A percentile compares a stretch with the other conserved stretches of the same genome.
Evolutionary conservation across 2,797 vertebrate species (phyloP).

Genomic region (Scolopax bukidnonensis): DNA sequence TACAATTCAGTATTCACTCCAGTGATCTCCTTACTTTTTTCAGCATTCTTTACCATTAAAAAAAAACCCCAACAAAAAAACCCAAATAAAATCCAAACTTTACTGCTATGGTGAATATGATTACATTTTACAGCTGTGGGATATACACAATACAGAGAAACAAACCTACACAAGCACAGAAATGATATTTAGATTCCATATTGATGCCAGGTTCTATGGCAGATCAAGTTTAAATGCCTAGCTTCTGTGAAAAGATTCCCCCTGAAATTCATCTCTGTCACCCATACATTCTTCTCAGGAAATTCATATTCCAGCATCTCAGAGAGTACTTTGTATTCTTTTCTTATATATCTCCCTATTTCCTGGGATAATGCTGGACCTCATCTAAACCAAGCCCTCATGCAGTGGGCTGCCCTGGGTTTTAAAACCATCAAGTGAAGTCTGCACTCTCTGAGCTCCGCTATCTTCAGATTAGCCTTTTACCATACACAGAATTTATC

Average conservation of each 20-base stretch:
- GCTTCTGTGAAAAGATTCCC: not conserved
- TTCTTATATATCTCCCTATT: not conserved
- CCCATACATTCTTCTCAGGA: not conserved
- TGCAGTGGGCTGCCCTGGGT: not conserved
- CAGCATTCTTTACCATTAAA: not conserved
- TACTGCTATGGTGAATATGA: not conserved
- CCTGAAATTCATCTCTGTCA: not conserved
- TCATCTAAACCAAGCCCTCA: not conserved
- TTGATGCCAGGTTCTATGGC: not conserved
- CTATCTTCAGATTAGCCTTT: not conserved
- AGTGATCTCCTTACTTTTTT: not conserved
- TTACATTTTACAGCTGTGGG: not conserved
- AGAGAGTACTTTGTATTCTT: not conserved
- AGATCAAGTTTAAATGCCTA: slow-evolving; percentile 7
- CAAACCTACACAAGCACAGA: not conserved
- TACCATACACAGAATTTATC: not conserved
- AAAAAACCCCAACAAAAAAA: too few species aligned
- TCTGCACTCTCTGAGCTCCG: not conserved
- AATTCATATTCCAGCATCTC: slow-evolving; percentile 1
- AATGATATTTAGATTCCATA: slow-evolving; percentile 21
- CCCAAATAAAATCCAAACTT: not conserved
- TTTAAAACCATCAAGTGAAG: not conserved
- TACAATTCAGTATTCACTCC: not conserved
- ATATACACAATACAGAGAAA: not conserved
- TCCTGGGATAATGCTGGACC: not conserved